Evolutionary conservation across 2,113 vertebrate genomes (phyloP).

Genomic region (Onychostruthus taczanowskii): DNA sequence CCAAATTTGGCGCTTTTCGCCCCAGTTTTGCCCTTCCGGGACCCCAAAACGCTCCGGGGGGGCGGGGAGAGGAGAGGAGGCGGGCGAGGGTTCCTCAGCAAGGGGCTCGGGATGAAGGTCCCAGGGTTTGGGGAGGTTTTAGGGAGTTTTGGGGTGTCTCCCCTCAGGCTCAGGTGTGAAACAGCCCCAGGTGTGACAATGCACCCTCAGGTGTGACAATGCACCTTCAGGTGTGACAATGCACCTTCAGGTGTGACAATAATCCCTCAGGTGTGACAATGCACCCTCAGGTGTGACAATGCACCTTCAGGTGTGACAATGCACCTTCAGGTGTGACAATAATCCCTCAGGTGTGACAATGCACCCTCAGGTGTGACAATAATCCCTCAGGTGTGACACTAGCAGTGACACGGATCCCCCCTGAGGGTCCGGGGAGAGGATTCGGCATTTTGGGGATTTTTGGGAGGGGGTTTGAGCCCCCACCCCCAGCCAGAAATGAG

Average conservation of each 20-base stretch:
- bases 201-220: no score
- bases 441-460: background rate
- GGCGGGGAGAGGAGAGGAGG: accelerated
- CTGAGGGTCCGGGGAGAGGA: accelerated
- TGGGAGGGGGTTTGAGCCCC: background rate
- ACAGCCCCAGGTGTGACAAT: background rate
- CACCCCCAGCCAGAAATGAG: background rate
- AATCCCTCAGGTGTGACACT: no score
- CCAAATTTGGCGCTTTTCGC: background rate
- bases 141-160: background rate
- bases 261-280: no score
- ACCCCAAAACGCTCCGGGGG: background rate
- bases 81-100: accelerated
- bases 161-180: background rate
- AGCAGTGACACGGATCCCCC: background rate
- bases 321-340: no score
- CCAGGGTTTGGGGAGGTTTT: accelerated
- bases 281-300: no score
- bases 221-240: background rate
- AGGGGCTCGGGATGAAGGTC: accelerated
- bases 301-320: no score
- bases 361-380: background rate
- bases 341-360: no score
- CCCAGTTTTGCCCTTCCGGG: background rate
- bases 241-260: background rate